Evolutionary conservation across 2,888 invertebrate species (phyloP), one percentile per base, ranked within the genome.

Genomic region (Acronicta aceris): DNA sequence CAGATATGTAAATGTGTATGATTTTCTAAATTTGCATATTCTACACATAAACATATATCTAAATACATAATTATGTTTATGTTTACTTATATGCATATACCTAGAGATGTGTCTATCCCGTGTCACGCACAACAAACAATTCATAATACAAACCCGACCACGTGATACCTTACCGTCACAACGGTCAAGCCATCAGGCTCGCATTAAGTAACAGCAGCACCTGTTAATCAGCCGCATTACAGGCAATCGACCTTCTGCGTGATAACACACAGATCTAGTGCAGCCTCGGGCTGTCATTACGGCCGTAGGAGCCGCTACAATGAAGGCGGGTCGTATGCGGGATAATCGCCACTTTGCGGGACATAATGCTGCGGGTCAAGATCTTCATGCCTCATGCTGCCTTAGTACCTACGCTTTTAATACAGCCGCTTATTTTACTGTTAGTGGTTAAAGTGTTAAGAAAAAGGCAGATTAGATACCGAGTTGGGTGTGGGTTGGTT

Each of bases 161-260:
- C 7, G n/a, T 38, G n/a, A 38, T n/a, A n/a, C 0, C n/a, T 38
- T n/a, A n/a, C n/a, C 45, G 30, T 46, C 45, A 55, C 54, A 66
- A 66, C 65, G 55, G 60, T 54, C 43, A 54, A 51, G 50, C 53
- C 41, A 52, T 27, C 51, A 69, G 50, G 25, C 52, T 53, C 30
- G 49, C 25, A 74, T 72, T 74, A 74, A 57, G 50, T 67, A 71
- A 76, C 71, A 61, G 56, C 63, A 46, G 59, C 59, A 61, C 84
- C 86, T 84, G 87, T 81, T 89, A 89, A 91, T 90, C 84, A 85
- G 85, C 12, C 65, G 54, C 53, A 77, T 77, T 78, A 76, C 67
- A 60, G 65, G 81, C 83, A 82, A 85, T 85, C 87, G 89, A 88
- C 89, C 90, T 90, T 87, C 86, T 77, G 76, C 50, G 72, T 86